A percentile compares a stretch with the other conserved stretches of the same genome.
These are phyloP conservation scores for Drosophila pseudoobscura DNA, from an alignment of 1,140 invertebrate species.

Conservation along the genomic window DNA sequence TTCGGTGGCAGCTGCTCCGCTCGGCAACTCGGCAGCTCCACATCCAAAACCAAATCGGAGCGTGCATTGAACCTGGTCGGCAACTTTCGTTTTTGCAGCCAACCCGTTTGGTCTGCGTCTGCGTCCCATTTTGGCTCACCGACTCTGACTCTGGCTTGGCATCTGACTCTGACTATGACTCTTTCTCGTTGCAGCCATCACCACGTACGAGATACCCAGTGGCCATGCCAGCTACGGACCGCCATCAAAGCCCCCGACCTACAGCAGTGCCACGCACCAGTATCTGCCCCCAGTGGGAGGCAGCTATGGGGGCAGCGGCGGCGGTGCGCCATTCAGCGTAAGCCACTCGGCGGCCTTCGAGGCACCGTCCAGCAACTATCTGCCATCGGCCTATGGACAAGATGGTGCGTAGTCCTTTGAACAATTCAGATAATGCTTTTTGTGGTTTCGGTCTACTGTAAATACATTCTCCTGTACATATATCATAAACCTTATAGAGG, in stretches of 20 bases:
- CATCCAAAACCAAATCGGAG: constrained; percentile 40
- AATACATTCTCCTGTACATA: constrained; percentile 22
- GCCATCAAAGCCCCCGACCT: constrained; percentile 77
- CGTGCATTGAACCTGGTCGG: constrained; percentile 61
- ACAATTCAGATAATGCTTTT: background rate
- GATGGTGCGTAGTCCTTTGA: constrained; percentile 71
- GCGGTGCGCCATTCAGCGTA: constrained; percentile 71
- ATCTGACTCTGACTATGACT: constrained; percentile 14
- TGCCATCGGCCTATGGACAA: constrained; percentile 79
- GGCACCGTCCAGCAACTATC: constrained; percentile 74
- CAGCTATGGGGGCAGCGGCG: constrained; percentile 54
- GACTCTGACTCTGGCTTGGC: constrained; percentile 1
- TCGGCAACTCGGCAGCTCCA: too few species aligned
- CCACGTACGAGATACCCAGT: constrained; percentile 78
- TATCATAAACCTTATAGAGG: too few species aligned
- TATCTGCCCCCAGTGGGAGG: constrained; percentile 72
- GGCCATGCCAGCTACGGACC: constrained; percentile 78
- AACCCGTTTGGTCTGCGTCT: constrained; percentile 57
- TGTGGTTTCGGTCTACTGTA: background rate
- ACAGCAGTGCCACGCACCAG: constrained; percentile 78
- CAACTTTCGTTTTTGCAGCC: constrained; percentile 70
- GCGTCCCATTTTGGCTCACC: constrained; percentile 54
- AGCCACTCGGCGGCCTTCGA: constrained; percentile 77
- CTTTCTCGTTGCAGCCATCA: constrained; percentile 69
- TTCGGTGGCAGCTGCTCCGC: background rate